Percentiles rank a stretch among this genome's conserved stretches.
Conservation (phyloP, 1,140 invertebrate genomes). For the Drosophila yakuba region DNA sequence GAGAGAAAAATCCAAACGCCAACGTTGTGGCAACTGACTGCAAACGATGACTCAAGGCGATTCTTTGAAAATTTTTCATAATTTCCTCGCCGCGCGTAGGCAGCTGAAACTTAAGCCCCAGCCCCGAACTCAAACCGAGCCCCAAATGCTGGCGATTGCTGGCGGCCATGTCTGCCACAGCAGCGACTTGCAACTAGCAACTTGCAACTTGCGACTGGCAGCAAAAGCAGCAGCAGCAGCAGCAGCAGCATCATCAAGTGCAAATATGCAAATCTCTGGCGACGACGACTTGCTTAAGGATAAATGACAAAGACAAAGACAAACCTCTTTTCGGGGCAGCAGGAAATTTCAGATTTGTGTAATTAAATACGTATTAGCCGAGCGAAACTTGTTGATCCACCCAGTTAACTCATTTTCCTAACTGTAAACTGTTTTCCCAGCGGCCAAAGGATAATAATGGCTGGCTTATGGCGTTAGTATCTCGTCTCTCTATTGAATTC, state of each 20-base stretch:
- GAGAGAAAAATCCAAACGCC: slow-evolving; percentile 42
- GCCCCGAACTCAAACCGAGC: slow-evolving; percentile 27
- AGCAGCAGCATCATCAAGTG: slow-evolving; percentile 69
- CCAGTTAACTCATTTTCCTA: slow-evolving; percentile 25
- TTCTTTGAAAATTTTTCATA: slow-evolving; percentile 73
- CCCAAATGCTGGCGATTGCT: slow-evolving; percentile 48
- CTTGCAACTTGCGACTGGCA: neutral
- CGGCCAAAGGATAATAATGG: neutral
- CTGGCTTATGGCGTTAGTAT: too few relatives aligned
- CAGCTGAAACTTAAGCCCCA: slow-evolving; percentile 35
- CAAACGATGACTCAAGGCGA: slow-evolving; percentile 79
- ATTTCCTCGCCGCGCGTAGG: slow-evolving; percentile 71
- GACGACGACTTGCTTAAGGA: slow-evolving; percentile 34
- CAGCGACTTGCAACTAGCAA: slow-evolving; percentile 32
- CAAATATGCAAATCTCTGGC: slow-evolving; percentile 75
- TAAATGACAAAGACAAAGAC: slow-evolving; percentile 56
- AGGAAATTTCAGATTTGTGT: slow-evolving; percentile 55
- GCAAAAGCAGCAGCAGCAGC: slow-evolving; percentile 44
- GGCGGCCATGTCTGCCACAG: slow-evolving; percentile 38
- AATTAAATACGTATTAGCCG: slow-evolving; percentile 57
- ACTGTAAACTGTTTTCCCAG: slow-evolving; percentile 15
- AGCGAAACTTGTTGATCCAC: slow-evolving; percentile 40
- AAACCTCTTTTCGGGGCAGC: slow-evolving; percentile 47
- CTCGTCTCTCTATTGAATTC: neutral
- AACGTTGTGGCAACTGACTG: slow-evolving; percentile 58